Evolutionary conservation across 2,888 invertebrate species (phyloP).

Genomic region (Ochropleura leucogaster): DNA sequence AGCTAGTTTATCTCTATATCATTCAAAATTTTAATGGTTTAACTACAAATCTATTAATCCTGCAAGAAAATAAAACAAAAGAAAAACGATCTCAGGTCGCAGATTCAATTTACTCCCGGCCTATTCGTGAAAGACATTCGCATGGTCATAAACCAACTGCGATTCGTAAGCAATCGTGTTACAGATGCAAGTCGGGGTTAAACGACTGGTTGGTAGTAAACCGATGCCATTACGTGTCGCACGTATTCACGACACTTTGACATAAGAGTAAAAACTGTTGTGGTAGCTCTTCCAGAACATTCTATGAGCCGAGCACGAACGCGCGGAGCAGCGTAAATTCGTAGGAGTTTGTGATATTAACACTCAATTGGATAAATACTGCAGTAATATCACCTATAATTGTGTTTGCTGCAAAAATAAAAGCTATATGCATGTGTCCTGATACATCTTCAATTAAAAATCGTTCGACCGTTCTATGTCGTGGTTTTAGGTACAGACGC

Average conservation of each 20-base stretch:
- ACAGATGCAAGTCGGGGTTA: constrained; percentile 69
- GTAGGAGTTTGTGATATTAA: background rate
- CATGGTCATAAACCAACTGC: constrained; percentile 63
- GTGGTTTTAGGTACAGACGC: background rate
- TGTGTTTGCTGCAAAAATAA: background rate
- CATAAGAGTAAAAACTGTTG: constrained; percentile 44
- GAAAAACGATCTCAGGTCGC: constrained; percentile 7
- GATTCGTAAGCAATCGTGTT: constrained; percentile 68
- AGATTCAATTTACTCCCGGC: constrained; percentile 50
- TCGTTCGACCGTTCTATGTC: too few relatives aligned
- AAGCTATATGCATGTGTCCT: background rate
- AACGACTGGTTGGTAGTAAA: constrained; percentile 76
- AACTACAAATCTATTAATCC: background rate
- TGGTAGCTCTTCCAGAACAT: constrained; percentile 51
- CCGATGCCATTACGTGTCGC: constrained; percentile 62
- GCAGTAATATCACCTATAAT: background rate
- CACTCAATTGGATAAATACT: background rate
- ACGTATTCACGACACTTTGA: constrained; percentile 42
- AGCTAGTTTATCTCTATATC: too few relatives aligned
- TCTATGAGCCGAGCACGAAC: background rate
- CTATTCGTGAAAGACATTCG: constrained; percentile 55
- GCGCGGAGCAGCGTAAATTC: background rate
- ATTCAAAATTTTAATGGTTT: too few relatives aligned
- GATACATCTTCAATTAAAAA: too few relatives aligned
- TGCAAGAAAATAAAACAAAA: constrained; percentile 7